Conservation (phyloP, 2,113 vertebrate species). For the Helogale parvula region DNA sequence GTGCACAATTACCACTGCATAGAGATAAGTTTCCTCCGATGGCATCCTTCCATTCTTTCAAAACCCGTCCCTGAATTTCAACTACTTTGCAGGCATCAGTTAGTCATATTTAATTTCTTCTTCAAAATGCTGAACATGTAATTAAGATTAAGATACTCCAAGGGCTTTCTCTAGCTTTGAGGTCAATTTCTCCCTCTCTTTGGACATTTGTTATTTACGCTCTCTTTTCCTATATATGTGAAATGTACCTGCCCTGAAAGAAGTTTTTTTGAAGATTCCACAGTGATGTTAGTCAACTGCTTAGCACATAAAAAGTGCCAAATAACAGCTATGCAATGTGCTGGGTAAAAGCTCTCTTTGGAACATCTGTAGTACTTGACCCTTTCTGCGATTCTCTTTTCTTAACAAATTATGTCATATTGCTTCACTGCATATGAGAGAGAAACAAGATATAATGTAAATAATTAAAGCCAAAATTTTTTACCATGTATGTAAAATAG, state of each 20-base stretch:
- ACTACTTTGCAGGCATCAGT: not conserved
- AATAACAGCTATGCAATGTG: not conserved
- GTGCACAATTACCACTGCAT: not conserved
- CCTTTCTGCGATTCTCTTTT: slow-evolving; percentile 50
- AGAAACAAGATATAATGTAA: slow-evolving; percentile 47
- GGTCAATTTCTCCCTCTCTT: slow-evolving; percentile 14
- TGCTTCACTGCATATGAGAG: slow-evolving; percentile 41
- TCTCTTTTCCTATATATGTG: slow-evolving; percentile 5
- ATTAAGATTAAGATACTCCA: slow-evolving; percentile 54
- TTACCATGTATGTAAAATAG: slow-evolving; percentile 16
- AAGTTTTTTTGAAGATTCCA: slow-evolving; percentile 47
- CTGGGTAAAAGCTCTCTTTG: slow-evolving; percentile 38
- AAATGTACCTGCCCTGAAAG: slow-evolving; percentile 37
- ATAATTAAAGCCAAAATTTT: slow-evolving; percentile 37
- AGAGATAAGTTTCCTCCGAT: not conserved
- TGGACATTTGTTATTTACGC: slow-evolving; percentile 35
- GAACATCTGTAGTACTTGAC: slow-evolving; percentile 71
- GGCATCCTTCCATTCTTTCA: not conserved
- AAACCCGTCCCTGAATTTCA: slow-evolving; percentile 3
- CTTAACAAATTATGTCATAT: slow-evolving; percentile 63
- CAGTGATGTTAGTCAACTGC: not conserved
- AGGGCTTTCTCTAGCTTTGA: slow-evolving; percentile 20
- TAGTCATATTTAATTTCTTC: slow-evolving; percentile 48
- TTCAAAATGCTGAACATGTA: slow-evolving; percentile 41
- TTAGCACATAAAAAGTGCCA: slow-evolving; percentile 58